Evolutionary conservation across 1,140 invertebrate species (phyloP), one percentile per base, ranked within the genome.

Genomic region (Drosophila parabipectinata): DNA sequence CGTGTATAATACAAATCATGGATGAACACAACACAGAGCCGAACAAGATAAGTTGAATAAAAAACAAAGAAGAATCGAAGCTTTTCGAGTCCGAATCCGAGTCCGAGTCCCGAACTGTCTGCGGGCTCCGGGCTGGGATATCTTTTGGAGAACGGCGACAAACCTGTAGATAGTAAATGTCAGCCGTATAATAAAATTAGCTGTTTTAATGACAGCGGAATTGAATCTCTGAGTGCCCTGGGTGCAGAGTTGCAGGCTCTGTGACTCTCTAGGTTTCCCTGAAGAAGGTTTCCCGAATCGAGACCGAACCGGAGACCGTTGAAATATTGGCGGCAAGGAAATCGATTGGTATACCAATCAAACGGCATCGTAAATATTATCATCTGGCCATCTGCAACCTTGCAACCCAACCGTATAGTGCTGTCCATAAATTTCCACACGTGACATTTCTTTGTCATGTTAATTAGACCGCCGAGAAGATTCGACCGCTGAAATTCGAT

Each of bases 381-480:
- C 83, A 52, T 75, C 6, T 44, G 62, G 62, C 78, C 82, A 85
- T 87, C 82, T 78, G 78, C 83, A 88, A 75, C 67, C 69, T 78
- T 73, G 68, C 78, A 63, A 61, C 63, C 44, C 44, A 3, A 21
- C 3, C 54, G 12, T 48, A 50, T 71, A 89, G 77, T 84, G 87
- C 74, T 63, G 63, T 68, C 59, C 87, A 90, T 90, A 90, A 90
- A 90, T 90, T 81, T 79, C 67, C 44, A 68, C 58, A 85, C 69
- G 75, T 85, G 85, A 90, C 85, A 90, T 82, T 85, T 82, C 89
- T 91, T 91, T 91, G 89, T 91, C 69, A 91, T 91, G 89, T 90
- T 91, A 91, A 91, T 91, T 88, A 85, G 71, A 85, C 89, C 88
- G 89, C 88, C 76, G 66, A 79, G 76, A 68, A 59, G 67, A 67